Base-by-base conservation (phyloP, 2,113 vertebrate genomes). In the Mus spicilegus region DNA sequence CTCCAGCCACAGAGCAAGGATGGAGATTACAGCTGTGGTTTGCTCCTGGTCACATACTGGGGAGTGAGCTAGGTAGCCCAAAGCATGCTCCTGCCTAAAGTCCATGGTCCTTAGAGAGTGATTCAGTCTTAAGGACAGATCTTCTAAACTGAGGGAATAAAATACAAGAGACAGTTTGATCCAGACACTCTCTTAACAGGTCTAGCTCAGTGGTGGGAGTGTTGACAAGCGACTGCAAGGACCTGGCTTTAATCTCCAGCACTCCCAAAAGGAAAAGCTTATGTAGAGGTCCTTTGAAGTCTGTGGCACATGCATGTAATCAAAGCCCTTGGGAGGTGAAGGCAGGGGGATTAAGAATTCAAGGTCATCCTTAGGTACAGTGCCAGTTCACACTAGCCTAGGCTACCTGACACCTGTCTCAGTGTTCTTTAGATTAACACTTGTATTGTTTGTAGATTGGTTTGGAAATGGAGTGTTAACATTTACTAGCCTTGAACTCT, bases 141-240 rank as follows among this genome's bases (percentile, higher is more conserved):
- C 75, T 76, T 26, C 75, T 76, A 84, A 14, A 36, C 0, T 28
- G 20, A 58, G 46, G 58, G 39, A 95, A 85, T 26, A 39, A 54
- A 87, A 42, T 65, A 20, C 33, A 75, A 39, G 69, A 73, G 67
- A 76, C 80, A 46, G 39, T 5, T 58, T 28, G 30, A n/a, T 63
- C 91, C 65, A 87, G 56, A 93, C 26, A 22, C 94, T 97, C 95
- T 80, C 95, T 77, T 67, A 69, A 39, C 22, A n/a, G 67, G 22
- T 39, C 4, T 39, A 56, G 51, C 36, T 73, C 22, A 20, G 87
- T 73, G 49, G 22, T 12, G 3, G 56, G 61, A 16, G 7, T 3
- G 54, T 63, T 73, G 51, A 76, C 72, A 39, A 39, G 20, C 49
- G 28, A 19, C 3, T 26, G 49, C 46, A 39, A 19, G 14, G 33